A percentile compares a stretch with the other conserved stretches of the same genome.
phyloP scores from a whole-genome alignment of 37 sponge, comb jelly and placozoan species.

The Eunapius fragilis region DNA sequence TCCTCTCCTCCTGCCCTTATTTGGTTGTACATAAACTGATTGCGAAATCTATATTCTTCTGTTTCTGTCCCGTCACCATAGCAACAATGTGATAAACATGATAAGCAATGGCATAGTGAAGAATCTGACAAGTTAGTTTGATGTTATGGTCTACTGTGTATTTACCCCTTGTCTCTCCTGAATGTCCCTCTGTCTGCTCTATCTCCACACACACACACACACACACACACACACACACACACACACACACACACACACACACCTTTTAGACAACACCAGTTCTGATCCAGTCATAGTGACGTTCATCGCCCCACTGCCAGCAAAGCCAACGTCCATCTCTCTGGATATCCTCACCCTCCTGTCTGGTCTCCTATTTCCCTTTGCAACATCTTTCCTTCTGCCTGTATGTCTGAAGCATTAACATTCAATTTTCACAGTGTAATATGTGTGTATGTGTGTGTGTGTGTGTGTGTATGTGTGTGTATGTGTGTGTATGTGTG shows the following conservation, averaged over 20 bases:
- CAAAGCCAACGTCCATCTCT: conserved; percentile 25
- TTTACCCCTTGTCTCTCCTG: neutral
- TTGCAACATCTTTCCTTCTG: conserved; percentile 67
- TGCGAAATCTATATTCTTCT: neutral
- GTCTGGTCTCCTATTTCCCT: conserved; percentile 70
- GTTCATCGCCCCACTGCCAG: conserved; percentile 43
- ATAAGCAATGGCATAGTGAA: conserved; percentile 66
- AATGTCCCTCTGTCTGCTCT: neutral
- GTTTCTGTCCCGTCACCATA: conserved; percentile 11
- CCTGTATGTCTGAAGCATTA: conserved; percentile 52
- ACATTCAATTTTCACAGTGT: too few relatives aligned
- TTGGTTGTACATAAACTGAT: too few relatives aligned
- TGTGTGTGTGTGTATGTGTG: conserved; percentile 33
- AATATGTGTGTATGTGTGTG: conserved; percentile 20
- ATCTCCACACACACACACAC: neutral
- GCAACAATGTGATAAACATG: conserved; percentile 70
- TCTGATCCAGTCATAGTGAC: conserved; percentile 23
- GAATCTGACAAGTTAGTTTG: conserved; percentile 10
- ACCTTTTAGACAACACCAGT: neutral
- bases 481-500: conserved; percentile 21
- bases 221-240: neutral
- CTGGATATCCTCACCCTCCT: conserved; percentile 67
- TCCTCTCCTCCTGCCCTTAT: too few relatives aligned
- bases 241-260: neutral
- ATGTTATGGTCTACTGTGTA: neutral